Conservation (phyloP, 1,140 invertebrate genomes). For the Physella acuta region DNA sequence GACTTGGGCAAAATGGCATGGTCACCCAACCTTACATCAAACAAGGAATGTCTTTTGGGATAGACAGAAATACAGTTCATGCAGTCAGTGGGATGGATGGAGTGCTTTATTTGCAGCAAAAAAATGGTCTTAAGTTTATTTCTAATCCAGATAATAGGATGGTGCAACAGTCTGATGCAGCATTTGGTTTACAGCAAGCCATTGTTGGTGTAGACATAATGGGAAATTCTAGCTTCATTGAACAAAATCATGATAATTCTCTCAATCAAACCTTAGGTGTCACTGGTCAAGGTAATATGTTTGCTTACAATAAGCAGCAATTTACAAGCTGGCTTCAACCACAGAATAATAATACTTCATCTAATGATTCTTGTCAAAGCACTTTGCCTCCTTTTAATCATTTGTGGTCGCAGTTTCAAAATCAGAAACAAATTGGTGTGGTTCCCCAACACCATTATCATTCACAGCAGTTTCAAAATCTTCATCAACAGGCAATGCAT, state of each 20-base stretch:
- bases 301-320: conserved; percentile 6
- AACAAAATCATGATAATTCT: conserved; percentile 4
- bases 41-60: not conserved
- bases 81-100: conserved; percentile 9
- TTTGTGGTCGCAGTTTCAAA: conserved; percentile 25
- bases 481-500: not conserved
- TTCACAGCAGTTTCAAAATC: conserved; percentile 14
- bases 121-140: conserved; percentile 13
- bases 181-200: conserved; percentile 8
- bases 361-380: not conserved
- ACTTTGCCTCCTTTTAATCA: conserved; percentile 21
- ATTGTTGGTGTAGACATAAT: conserved; percentile 17
- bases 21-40: not conserved
- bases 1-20: conserved; percentile 1
- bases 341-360: not conserved
- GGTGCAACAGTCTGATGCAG: conserved; percentile 8
- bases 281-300: conserved; percentile 7
- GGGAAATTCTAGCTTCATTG: conserved; percentile 4
- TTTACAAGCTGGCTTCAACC: conserved; percentile 11
- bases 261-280: not conserved
- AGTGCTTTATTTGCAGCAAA: conserved; percentile 19
- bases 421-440: conserved; percentile 14
- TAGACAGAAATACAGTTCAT: conserved; percentile 7
- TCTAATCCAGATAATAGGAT: conserved; percentile 3
- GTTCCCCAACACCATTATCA: conserved; percentile 12